Conservation (phyloP, 2,888 invertebrate species). For the Metellina segmentata region DNA sequence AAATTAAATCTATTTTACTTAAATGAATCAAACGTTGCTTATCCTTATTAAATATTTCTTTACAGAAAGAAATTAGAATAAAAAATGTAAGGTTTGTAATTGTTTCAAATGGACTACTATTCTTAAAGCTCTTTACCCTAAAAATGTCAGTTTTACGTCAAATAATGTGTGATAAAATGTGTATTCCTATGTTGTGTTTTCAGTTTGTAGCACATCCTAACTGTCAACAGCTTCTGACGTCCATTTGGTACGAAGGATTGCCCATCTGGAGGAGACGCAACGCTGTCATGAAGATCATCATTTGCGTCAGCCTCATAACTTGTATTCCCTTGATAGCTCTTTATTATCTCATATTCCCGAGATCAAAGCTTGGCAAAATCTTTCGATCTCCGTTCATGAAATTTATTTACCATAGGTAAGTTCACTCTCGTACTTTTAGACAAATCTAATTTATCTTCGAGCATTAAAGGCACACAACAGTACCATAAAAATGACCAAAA, state of each 20-base stretch:
- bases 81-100: too few relatives aligned
- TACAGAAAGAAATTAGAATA: too few relatives aligned
- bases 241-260: conserved; percentile 84
- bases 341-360: conserved; percentile 83
- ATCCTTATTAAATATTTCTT: too few relatives aligned
- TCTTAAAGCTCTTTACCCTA: neutral
- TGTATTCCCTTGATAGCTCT: conserved; percentile 82
- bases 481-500: too few relatives aligned
- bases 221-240: conserved; percentile 83
- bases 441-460: too few relatives aligned
- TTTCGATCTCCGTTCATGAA: conserved; percentile 84
- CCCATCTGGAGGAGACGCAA: conserved; percentile 82
- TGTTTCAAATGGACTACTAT: too few relatives aligned
- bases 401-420: conserved; percentile 83
- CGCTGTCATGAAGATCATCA: conserved; percentile 82
- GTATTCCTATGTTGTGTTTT: neutral
- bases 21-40: too few relatives aligned
- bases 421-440: neutral
- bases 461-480: too few relatives aligned
- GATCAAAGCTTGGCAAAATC: conserved; percentile 82
- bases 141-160: neutral
- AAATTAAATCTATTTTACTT: too few relatives aligned
- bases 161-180: neutral
- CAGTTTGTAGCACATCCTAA: conserved; percentile 84
- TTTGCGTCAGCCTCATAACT: conserved; percentile 81